Conservation (phyloP, 2,113 vertebrate genomes). For the Mungos mungo region DNA sequence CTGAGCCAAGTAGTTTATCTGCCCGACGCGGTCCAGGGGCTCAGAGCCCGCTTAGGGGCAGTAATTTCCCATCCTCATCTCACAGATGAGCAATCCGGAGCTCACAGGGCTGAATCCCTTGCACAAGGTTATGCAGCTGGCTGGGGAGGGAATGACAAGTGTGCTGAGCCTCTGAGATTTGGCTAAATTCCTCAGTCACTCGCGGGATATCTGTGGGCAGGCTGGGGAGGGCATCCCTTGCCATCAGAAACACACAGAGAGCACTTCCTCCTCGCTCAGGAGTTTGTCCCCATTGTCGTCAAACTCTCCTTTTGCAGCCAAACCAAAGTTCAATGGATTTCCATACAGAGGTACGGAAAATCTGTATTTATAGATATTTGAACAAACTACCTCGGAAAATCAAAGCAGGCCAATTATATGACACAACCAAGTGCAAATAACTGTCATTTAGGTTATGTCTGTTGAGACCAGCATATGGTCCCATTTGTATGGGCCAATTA, state of each 20-base stretch:
- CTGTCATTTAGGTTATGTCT: background rate
- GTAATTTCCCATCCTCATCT: background rate
- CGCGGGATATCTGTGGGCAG: background rate
- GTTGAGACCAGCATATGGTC: background rate
- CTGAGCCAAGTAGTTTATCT: background rate
- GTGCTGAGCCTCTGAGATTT: no score
- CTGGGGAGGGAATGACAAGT: background rate
- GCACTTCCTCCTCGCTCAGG: background rate
- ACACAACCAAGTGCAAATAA: background rate
- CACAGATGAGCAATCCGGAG: background rate
- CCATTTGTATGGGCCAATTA: background rate
- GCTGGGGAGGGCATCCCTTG: background rate
- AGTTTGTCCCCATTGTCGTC: background rate
- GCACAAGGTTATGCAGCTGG: background rate
- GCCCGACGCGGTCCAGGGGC: no score
- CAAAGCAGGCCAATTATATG: background rate
- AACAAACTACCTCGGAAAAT: background rate
- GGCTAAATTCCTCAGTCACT: background rate
- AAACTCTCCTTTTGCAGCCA: background rate
- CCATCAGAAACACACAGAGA: background rate
- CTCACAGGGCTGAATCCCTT: background rate
- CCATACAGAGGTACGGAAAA: background rate
- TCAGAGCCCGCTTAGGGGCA: fast-evolving
- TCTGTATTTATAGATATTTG: background rate
- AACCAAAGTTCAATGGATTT: background rate